phyloP scores from a whole-genome alignment of 2,888 invertebrate genomes.

The Drosophila histrio region DNA sequence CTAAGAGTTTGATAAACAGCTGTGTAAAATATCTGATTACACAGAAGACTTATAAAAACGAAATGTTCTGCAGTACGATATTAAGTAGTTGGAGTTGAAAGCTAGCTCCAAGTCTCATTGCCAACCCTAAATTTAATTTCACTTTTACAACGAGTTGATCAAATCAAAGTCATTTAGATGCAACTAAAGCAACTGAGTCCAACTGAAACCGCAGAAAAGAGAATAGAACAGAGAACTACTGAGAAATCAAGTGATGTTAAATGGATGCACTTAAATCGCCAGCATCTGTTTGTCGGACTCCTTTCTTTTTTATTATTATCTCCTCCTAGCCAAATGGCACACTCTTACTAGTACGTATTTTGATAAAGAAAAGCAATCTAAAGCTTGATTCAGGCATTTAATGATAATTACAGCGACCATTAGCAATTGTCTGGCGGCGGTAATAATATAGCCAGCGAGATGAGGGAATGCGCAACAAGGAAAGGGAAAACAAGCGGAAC shows the following conservation, averaged over 20 bases:
- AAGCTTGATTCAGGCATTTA: slow-evolving; percentile 58
- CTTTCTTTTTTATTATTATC: background rate
- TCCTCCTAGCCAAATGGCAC: background rate
- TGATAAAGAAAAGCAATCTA: slow-evolving; percentile 31
- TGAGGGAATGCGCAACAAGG: slow-evolving; percentile 10
- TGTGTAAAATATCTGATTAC: no score
- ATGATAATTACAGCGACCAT: slow-evolving; percentile 68
- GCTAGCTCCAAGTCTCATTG: background rate
- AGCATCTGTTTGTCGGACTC: slow-evolving; percentile 1
- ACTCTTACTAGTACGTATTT: slow-evolving; percentile 19
- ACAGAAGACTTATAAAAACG: no score
- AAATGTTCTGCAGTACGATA: no score
- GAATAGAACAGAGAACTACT: background rate
- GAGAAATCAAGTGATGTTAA: slow-evolving; percentile 16
- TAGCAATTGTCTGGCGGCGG: slow-evolving; percentile 67
- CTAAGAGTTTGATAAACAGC: no score
- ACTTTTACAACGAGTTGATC: background rate
- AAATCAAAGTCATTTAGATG: background rate
- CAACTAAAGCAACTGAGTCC: background rate
- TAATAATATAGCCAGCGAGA: slow-evolving; percentile 53
- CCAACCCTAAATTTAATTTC: background rate
- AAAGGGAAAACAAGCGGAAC: background rate
- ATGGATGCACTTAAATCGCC: slow-evolving; percentile 11
- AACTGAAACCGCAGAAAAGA: background rate
- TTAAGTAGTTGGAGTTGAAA: no score